Percentiles rank a stretch among this genome's conserved stretches.
These are phyloP conservation scores for Sphecodes monilicornis DNA, from an alignment of 2,888 invertebrate species.

Conservation along the genomic window DNA sequence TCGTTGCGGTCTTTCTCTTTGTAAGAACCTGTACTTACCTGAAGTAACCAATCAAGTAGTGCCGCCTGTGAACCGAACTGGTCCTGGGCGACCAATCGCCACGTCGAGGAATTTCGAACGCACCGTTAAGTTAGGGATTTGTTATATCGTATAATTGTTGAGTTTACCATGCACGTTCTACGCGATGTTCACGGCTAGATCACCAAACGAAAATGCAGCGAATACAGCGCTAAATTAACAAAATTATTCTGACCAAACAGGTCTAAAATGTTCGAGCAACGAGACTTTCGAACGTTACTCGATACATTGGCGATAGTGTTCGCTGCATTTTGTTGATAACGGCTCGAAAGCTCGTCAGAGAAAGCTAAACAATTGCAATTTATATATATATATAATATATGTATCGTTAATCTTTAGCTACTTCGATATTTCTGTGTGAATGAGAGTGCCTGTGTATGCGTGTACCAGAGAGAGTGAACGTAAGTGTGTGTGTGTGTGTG, in stretches of 20 bases:
- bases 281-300: conserved; percentile 1
- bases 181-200: conserved; percentile 22
- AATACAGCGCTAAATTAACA: not conserved
- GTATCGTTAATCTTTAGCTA: conserved; percentile 51
- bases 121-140: conserved; percentile 45
- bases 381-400: conserved; percentile 40
- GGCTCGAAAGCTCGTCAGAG: conserved; percentile 38
- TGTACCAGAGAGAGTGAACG: conserved; percentile 8
- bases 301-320: conserved; percentile 33
- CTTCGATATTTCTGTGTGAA: conserved; percentile 44
- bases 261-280: not conserved
- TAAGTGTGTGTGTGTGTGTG: not conserved
- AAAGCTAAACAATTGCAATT: conserved; percentile 38
- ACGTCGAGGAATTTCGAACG: conserved; percentile 13
- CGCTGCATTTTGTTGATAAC: conserved; percentile 57
- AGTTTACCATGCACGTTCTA: conserved; percentile 57
- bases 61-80: not conserved
- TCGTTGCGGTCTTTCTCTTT: not conserved
- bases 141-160: conserved; percentile 60
- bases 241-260: not conserved
- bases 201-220: conserved; percentile 30
- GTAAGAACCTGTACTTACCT: conserved; percentile 1
- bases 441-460: conserved; percentile 24
- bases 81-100: not conserved
- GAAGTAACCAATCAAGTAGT: no score